Evolutionary conservation across 2,797 vertebrate genomes (phyloP).

Genomic region (Artibeus lituratus): DNA sequence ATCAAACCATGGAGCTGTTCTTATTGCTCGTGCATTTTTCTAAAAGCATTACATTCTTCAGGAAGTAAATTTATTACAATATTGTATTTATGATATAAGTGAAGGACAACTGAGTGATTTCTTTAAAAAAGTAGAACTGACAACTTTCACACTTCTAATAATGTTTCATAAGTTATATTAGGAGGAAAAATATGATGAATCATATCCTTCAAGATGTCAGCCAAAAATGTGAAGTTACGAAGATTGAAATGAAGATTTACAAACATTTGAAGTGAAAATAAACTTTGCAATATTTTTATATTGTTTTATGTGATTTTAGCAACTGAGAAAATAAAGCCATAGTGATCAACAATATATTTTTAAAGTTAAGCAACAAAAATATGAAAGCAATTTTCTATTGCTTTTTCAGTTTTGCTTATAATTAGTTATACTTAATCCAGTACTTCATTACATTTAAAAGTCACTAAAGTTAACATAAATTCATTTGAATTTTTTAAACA

Average conservation of each 20-base stretch:
- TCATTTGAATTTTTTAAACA: neutral
- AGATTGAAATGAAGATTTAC: constrained; percentile 17
- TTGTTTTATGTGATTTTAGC: neutral
- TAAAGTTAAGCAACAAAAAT: neutral
- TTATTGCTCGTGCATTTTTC: neutral
- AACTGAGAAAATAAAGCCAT: neutral
- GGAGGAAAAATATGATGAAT: neutral
- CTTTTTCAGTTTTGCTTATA: constrained; percentile 39
- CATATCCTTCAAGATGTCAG: constrained; percentile 26
- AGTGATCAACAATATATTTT: constrained; percentile 4
- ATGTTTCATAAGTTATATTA: neutral
- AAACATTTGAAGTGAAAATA: neutral
- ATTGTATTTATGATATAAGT: neutral
- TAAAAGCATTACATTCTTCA: neutral
- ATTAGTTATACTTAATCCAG: neutral
- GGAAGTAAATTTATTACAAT: neutral
- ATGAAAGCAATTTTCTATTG: neutral
- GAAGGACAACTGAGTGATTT: neutral
- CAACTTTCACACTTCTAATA: constrained; percentile 1
- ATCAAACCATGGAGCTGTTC: neutral
- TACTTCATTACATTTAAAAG: neutral
- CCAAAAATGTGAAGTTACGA: constrained; percentile 25
- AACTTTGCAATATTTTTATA: constrained; percentile 2
- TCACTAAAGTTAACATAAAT: neutral
- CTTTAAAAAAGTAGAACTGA: neutral